Base-by-base conservation (phyloP, 2,797 vertebrate genomes). In the Acipenser transmontanus region DNA sequence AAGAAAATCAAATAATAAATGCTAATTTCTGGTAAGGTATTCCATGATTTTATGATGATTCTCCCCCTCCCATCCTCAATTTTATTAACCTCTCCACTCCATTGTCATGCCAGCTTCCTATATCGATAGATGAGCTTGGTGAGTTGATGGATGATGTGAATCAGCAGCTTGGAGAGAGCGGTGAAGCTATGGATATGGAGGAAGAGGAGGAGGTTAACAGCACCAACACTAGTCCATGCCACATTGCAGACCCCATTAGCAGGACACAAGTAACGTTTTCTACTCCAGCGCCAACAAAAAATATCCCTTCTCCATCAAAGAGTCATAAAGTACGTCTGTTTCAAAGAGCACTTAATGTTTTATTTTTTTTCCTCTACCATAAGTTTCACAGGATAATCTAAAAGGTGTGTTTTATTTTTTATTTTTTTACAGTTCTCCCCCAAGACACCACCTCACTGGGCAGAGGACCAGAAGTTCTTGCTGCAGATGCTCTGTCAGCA, bases 401-500 rank as follows among this genome's bases (percentile, higher is more conserved):
- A 57, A n/a, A 3, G 8, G 1, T 57, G 54, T 57, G 8, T 57
- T 10, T 57, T 72, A 52, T 68, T 20, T 59, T 1, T 56, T 11
- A 72, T 11, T 49, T 52, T 65, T 17, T 52, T 69, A 50, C 65
- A 99, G 96, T 93, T 95, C 83, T 94, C 95, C 78, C 93, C 95
- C 0, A 98, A 94, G 86, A 95, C 89, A 0, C 93, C 94, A n/a
- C 95, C 97, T 80, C 93, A 89, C 65, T 99, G 97, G 97, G 93
- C 91, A 57, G 97, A 99, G 81, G 96, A 99, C 85, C 96, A 98
- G 72, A 98, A 93, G 82, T 91, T 78, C 72, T 78, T 98, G 63
- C 85, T 99, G 67, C 93, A 98, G 76, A 94, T 93, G 87, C 88
- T 99, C 59, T 98, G 94, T 82, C 93, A 98, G 74, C 93, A 98